A percentile compares a stretch with the other conserved stretches of the same genome.
phyloP scores from a whole-genome alignment of 2,888 invertebrate genomes.

The Stenotaenia linearis region DNA sequence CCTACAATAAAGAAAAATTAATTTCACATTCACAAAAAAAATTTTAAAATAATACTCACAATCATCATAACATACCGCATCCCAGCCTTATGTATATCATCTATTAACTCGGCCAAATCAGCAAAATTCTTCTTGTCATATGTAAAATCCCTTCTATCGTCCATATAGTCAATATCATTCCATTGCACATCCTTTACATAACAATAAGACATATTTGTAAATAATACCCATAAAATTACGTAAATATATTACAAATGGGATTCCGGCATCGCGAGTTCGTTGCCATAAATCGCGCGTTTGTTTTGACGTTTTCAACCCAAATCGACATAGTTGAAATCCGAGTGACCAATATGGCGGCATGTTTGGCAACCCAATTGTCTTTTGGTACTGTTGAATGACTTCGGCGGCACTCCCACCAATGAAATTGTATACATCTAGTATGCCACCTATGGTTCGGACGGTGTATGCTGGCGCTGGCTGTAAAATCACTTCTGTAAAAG shows the following conservation, averaged over 20 bases:
- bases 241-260: constrained; percentile 41
- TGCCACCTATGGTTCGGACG: constrained; percentile 55
- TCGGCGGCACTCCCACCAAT: constrained; percentile 46
- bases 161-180: constrained; percentile 49
- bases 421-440: constrained; percentile 46
- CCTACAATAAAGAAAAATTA: constrained; percentile 42
- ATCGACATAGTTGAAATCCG: constrained; percentile 50
- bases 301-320: constrained; percentile 41
- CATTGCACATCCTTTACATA: constrained; percentile 43
- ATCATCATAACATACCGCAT: constrained; percentile 41
- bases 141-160: constrained; percentile 47
- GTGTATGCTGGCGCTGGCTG: constrained; percentile 66
- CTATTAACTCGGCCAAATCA: constrained; percentile 40
- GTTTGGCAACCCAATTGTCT: constrained; percentile 46
- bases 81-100: constrained; percentile 40
- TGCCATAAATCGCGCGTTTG: constrained; percentile 40
- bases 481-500: constrained; percentile 70
- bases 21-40: not conserved
- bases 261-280: constrained; percentile 40
- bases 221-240: not conserved
- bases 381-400: constrained; percentile 44
- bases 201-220: not conserved
- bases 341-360: constrained; percentile 52
- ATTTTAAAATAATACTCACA: constrained; percentile 35
- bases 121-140: constrained; percentile 40